Percentiles rank a stretch among this genome's conserved stretches.
Evolutionary conservation across 2,113 vertebrate species (phyloP).

Genomic region (Lagopus leucura): DNA sequence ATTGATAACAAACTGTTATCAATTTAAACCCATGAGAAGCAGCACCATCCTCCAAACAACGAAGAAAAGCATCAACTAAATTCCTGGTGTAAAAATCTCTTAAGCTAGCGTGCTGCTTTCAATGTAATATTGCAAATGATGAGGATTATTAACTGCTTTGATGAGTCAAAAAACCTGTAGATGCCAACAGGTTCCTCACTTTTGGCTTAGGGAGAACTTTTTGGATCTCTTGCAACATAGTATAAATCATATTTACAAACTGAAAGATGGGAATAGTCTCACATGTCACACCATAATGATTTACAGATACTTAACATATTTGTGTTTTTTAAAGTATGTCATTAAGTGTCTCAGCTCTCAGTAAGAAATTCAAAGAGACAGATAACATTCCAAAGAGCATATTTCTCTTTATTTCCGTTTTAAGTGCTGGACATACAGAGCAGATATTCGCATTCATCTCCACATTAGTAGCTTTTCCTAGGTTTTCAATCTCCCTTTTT

Average conservation of each 20-base stretch:
- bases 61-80: background rate
- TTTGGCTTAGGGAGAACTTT: background rate
- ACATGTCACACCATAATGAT: background rate
- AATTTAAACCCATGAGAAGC: background rate
- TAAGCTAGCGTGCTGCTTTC: background rate
- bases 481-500: constrained; percentile 11
- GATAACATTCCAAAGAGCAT: background rate
- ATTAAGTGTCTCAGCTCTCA: background rate
- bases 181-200: background rate
- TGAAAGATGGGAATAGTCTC: background rate
- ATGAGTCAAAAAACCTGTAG: background rate
- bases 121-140: background rate
- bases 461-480: background rate
- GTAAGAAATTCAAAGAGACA: constrained; percentile 3
- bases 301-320: constrained; percentile 14
- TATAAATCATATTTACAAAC: constrained; percentile 49
- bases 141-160: background rate
- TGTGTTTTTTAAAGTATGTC: constrained; percentile 11
- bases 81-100: accelerated
- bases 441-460: background rate
- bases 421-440: background rate
- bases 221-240: background rate
- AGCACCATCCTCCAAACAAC: background rate
- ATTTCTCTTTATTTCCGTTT: background rate
- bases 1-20: background rate